Base-by-base conservation (phyloP, 35 echinoderm and acorn worm genomes). In the Eucidaris tribuloides region DNA sequence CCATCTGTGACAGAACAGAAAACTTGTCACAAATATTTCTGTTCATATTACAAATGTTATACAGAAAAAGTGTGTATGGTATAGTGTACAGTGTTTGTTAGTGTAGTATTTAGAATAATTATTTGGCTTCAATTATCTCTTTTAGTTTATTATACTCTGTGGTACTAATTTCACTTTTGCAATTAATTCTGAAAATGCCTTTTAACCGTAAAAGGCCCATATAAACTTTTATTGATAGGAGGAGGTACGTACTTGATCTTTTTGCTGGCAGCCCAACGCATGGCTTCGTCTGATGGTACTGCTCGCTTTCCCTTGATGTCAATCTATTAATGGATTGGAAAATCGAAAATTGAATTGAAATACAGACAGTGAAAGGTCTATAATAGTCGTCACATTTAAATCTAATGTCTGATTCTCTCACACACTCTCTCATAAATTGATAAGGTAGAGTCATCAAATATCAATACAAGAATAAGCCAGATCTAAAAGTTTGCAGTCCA, bases 231-330 rank as follows among this genome's bases (percentile, higher is more conserved):
- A n/a, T n/a, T n/a, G n/a, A n/a, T n/a, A n/a, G n/a, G n/a, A n/a
- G n/a, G n/a, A n/a, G n/a, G n/a, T 42, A 59, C 78, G 88, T 81
- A 96, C 93, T 77, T 91, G 14, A 96, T 24, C 55, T 91, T 92
- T 54, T 76, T 87, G 7, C 55, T 42, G 13, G 71, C 70, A 34
- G 93, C 89, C 93, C 93, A 96, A 41, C 79, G 79, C 38, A 61
- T 56, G 7, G 59, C 93, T 45, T 96, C 93, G 31, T 96, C 93
- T 50, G 79, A 39, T 13, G 77, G 45, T 2, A 96, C 80, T 5
- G 62, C 71, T 68, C 84, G 59, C 72, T 96, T 96, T 18, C 34
- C 61, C 58, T 71, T 91, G 0, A 90, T 43, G 71, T 96, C 93
- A 88, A 96, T 66, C 93, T 96, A 24, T 27, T 44, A 32, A 31